These are phyloP conservation scores for Drosophila subpulchrella DNA, from an alignment of 1,140 invertebrate genomes.

Conservation along the genomic window DNA sequence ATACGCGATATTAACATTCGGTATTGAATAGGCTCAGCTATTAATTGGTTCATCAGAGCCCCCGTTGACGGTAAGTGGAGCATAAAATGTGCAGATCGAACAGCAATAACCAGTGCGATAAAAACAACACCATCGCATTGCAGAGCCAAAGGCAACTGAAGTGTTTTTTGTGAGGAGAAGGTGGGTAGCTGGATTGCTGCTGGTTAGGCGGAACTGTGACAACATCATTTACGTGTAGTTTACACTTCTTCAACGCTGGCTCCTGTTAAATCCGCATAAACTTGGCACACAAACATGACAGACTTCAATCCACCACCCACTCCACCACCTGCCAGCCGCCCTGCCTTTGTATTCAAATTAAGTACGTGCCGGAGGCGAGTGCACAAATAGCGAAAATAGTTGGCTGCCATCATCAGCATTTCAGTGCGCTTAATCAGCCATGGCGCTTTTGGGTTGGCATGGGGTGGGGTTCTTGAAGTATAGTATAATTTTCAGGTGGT, in stretches of 20 bases:
- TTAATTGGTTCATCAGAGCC: constrained; percentile 29
- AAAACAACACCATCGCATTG: constrained; percentile 13
- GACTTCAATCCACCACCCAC: neutral
- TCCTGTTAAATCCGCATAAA: constrained; percentile 8
- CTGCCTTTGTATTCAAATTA: constrained; percentile 39
- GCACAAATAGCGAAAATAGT: constrained; percentile 45
- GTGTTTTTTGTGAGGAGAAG: constrained; percentile 8
- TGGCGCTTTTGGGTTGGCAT: neutral
- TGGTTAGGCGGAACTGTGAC: constrained; percentile 31
- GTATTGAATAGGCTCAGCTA: constrained; percentile 42
- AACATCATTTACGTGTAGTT: constrained; percentile 57
- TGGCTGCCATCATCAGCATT: constrained; percentile 33
- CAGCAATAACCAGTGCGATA: neutral
- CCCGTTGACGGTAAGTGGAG: neutral
- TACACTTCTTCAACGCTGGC: constrained; percentile 32
- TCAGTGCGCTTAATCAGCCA: constrained; percentile 32
- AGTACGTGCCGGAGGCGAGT: constrained; percentile 36
- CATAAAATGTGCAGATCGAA: constrained; percentile 17
- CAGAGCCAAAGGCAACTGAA: constrained; percentile 25
- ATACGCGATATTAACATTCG: constrained; percentile 38
- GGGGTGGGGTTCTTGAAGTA: neutral
- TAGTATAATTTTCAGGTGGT: neutral
- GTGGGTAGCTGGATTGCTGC: neutral
- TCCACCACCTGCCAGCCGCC: neutral
- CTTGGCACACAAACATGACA: constrained; percentile 8